These are phyloP conservation scores for Carassius auratus DNA, from an alignment of 2,113 vertebrate species.

Conservation along the genomic window DNA sequence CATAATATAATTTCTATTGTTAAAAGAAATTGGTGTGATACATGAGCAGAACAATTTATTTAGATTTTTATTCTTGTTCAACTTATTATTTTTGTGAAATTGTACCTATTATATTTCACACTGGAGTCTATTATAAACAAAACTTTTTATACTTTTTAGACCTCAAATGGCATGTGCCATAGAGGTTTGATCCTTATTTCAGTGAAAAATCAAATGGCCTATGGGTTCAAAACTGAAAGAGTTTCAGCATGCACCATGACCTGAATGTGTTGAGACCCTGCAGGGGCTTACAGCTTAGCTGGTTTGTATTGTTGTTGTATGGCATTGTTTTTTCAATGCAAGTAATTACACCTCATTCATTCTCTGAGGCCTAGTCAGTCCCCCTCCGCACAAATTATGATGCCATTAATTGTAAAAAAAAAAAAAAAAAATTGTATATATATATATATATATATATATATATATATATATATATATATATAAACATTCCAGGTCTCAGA, in stretches of 20 bases:
- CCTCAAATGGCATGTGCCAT: background rate
- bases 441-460: too few relatives aligned
- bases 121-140: background rate
- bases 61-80: too few relatives aligned
- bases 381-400: constrained; percentile 1
- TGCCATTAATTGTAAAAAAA: background rate
- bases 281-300: constrained; percentile 10
- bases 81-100: too few relatives aligned
- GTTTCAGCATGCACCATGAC: background rate
- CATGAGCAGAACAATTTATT: too few relatives aligned
- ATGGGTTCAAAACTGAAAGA: constrained; percentile 4
- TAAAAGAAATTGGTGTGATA: too few relatives aligned
- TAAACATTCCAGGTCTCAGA: background rate
- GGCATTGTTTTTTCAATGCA: constrained; percentile 23
- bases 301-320: constrained; percentile 22
- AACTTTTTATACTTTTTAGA: constrained; percentile 22
- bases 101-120: too few relatives aligned
- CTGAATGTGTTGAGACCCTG: background rate
- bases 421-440: background rate
- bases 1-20: too few relatives aligned
- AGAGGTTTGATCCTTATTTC: constrained; percentile 11
- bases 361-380: background rate
- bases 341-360: constrained; percentile 18
- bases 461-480: too few relatives aligned
- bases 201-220: constrained; percentile 7